These are phyloP conservation scores for Zosterops hypoxanthus DNA, from an alignment of 2,113 vertebrate species.

Conservation along the genomic window DNA sequence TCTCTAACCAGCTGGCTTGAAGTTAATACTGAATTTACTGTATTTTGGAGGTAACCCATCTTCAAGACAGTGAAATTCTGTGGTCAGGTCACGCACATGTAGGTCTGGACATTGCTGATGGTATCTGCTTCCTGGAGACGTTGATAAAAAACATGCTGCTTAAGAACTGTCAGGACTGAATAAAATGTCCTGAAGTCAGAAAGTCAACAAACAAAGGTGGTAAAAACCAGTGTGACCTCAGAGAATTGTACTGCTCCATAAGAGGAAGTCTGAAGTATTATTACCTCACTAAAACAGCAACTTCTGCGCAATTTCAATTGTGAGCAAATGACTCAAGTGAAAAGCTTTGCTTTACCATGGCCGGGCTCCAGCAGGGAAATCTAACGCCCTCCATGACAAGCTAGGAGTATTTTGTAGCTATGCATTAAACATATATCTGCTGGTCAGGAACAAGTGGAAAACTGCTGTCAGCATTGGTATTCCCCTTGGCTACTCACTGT, in stretches of 20 bases:
- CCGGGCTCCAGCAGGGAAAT: conserved; percentile 43
- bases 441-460: not conserved
- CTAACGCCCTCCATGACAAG: not conserved
- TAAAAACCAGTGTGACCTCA: not conserved
- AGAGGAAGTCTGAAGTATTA: not conserved
- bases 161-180: not conserved
- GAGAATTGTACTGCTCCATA: not conserved
- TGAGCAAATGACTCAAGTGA: not conserved
- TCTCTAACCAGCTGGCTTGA: not conserved
- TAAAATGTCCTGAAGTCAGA: not conserved
- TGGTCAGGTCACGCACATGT: not conserved
- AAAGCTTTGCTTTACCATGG: conserved; percentile 49
- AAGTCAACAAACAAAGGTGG: not conserved
- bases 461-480: not conserved
- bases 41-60: not conserved
- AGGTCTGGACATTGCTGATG: conserved; percentile 13
- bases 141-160: not conserved
- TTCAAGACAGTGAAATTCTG: not conserved
- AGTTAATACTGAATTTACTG: not conserved
- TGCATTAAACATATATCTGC: conserved; percentile 53
- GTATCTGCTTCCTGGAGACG: not conserved
- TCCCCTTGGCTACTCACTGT: not conserved
- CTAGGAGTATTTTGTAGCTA: conserved; percentile 43
- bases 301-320: not conserved
- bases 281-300: not conserved